These are phyloP conservation scores for Drosophila orosa DNA, from an alignment of 1,140 invertebrate species.

Conservation along the genomic window DNA sequence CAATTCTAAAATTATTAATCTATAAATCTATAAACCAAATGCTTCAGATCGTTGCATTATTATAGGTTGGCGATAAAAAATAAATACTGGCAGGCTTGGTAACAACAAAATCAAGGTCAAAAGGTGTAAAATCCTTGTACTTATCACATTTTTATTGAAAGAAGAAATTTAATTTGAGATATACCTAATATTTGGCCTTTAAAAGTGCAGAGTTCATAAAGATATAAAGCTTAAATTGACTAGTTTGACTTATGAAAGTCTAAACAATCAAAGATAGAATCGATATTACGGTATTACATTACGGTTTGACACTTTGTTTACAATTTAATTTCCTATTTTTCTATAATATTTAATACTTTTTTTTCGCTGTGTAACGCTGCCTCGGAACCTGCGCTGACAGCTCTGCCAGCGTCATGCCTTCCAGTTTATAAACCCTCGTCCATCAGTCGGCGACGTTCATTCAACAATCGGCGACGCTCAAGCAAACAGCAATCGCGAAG, in stretches of 20 bases:
- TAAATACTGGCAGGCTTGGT: background rate
- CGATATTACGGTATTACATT: background rate
- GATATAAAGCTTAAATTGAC: background rate
- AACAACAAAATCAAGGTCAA: slow-evolving; percentile 4
- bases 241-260: too few relatives aligned
- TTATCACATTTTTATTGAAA: slow-evolving; percentile 6
- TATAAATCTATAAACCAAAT: slow-evolving; percentile 2
- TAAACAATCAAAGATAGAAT: background rate
- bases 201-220: background rate
- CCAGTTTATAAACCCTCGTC: slow-evolving; percentile 50
- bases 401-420: slow-evolving; percentile 6
- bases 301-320: too few relatives aligned
- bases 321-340: background rate
- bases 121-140: background rate
- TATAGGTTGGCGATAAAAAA: background rate
- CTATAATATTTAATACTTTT: background rate
- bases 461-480: slow-evolving; percentile 48
- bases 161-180: background rate
- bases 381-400: slow-evolving; percentile 6
- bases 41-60: slow-evolving; percentile 5
- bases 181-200: background rate
- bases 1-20: background rate
- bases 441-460: slow-evolving; percentile 41
- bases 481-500: slow-evolving; percentile 46
- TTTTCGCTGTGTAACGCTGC: slow-evolving; percentile 13